Percentiles rank a stretch among this genome's conserved stretches.
These are phyloP conservation scores for Stenodema calcarata DNA, from an alignment of 2,888 invertebrate genomes.

Conservation along the genomic window DNA sequence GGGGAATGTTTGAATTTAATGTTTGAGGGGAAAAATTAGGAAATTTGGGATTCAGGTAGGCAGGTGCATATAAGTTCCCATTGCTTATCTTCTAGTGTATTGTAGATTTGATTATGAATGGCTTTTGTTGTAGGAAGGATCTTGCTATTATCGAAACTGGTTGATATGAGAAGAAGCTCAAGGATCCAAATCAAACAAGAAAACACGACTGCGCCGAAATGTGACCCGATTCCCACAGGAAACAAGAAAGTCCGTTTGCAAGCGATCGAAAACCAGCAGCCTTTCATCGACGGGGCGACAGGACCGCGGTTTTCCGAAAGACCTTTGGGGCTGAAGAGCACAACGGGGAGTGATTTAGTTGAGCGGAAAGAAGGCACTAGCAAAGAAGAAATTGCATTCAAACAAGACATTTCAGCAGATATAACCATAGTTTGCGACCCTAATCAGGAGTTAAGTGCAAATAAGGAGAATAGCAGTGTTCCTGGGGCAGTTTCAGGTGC, in stretches of 20 bases:
- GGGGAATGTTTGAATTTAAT: no score
- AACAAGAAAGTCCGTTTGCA: not conserved
- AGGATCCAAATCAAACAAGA: slow-evolving; percentile 18
- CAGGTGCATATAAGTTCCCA: no score
- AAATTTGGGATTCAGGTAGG: no score
- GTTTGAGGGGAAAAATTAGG: no score
- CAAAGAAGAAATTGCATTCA: not conserved
- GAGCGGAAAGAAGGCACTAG: not conserved
- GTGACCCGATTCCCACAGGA: not conserved
- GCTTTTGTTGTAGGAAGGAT: not conserved
- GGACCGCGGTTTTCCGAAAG: not conserved
- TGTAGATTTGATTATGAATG: no score
- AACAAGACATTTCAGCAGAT: not conserved
- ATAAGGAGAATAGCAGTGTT: not conserved
- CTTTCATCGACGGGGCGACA: not conserved
- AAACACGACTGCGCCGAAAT: not conserved
- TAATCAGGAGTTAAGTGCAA: not conserved
- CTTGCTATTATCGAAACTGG: not conserved
- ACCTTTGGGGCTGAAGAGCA: not conserved
- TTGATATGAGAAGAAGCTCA: slow-evolving; percentile 10
- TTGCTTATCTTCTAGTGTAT: no score
- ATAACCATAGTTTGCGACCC: not conserved
- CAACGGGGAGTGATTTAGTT: not conserved
- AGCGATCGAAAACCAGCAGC: not conserved
- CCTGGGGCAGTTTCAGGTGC: not conserved